Evolutionary conservation across 2,888 invertebrate species (phyloP).

Genomic region (Branchipolynoe longqiensis): DNA sequence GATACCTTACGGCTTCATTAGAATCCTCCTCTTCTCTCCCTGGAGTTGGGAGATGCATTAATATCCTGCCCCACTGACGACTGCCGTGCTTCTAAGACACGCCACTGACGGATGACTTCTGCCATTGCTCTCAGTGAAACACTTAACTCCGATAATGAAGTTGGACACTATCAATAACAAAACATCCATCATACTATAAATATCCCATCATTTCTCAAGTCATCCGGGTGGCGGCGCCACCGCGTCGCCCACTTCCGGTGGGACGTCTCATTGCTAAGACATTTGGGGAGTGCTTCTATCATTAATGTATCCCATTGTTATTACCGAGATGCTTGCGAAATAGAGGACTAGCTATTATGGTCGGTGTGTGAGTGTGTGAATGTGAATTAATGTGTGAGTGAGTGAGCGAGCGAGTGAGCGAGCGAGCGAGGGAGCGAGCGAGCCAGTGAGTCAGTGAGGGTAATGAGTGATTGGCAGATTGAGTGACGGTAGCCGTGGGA

Average conservation of each 20-base stretch:
- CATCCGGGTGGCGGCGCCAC: too few species aligned
- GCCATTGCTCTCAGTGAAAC: conserved; percentile 25
- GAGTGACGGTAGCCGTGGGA: too few species aligned
- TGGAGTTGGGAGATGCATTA: not conserved
- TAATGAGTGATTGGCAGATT: too few species aligned
- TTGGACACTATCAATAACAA: conserved; percentile 26
- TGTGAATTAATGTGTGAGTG: conserved; percentile 11
- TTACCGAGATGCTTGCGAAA: conserved; percentile 37
- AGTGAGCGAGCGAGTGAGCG: too few species aligned
- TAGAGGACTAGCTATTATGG: not conserved
- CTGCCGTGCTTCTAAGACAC: too few species aligned
- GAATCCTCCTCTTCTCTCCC: not conserved
- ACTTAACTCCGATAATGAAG: conserved; percentile 2
- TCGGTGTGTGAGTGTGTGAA: not conserved
- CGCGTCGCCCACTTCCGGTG: too few species aligned
- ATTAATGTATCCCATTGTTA: conserved; percentile 3
- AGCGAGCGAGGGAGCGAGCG: too few species aligned
- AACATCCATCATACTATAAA: conserved; percentile 39
- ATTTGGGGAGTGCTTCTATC: conserved; percentile 10
- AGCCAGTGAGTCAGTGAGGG: too few species aligned
- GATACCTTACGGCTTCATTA: conserved; percentile 24
- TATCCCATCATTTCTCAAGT: not conserved
- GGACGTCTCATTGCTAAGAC: too few species aligned
- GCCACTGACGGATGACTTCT: too few species aligned
- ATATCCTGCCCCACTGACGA: too few species aligned